These are phyloP conservation scores for Nasonovia ribisnigri DNA, from an alignment of 2,888 invertebrate genomes.

Conservation along the genomic window DNA sequence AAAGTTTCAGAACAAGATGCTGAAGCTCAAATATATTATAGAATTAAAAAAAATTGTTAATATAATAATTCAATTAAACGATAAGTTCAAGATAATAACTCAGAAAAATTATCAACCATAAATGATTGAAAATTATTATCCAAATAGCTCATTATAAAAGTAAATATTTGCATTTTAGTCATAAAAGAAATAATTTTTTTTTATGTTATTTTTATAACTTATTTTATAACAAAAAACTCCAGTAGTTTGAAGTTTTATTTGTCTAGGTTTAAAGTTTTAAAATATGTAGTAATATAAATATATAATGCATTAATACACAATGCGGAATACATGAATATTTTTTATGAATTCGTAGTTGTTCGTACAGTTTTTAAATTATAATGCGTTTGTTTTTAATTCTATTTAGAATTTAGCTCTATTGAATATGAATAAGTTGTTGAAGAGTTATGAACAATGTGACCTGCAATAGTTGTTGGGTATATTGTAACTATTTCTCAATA, in stretches of 20 bases:
- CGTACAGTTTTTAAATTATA: neutral
- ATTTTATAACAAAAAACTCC: neutral
- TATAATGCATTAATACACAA: neutral
- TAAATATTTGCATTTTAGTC: neutral
- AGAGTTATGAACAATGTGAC: neutral
- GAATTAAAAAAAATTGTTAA: neutral
- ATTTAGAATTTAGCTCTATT: neutral
- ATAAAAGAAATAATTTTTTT: neutral
- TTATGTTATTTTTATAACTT: neutral
- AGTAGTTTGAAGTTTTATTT: neutral
- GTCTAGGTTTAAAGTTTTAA: neutral
- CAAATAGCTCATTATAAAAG: neutral
- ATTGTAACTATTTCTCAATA: neutral
- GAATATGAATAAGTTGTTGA: neutral
- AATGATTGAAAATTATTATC: conserved; percentile 1
- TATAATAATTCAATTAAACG: neutral
- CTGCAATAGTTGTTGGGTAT: neutral
- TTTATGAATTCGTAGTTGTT: neutral
- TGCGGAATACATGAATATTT: neutral
- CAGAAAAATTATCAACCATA: neutral
- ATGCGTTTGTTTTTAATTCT: neutral
- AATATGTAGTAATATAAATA: neutral
- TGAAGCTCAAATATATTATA: neutral
- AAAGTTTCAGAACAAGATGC: neutral
- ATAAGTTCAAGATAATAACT: neutral